Evolutionary conservation across 1,140 invertebrate genomes (phyloP).

Genomic region (Lutraria rhynchaena): DNA sequence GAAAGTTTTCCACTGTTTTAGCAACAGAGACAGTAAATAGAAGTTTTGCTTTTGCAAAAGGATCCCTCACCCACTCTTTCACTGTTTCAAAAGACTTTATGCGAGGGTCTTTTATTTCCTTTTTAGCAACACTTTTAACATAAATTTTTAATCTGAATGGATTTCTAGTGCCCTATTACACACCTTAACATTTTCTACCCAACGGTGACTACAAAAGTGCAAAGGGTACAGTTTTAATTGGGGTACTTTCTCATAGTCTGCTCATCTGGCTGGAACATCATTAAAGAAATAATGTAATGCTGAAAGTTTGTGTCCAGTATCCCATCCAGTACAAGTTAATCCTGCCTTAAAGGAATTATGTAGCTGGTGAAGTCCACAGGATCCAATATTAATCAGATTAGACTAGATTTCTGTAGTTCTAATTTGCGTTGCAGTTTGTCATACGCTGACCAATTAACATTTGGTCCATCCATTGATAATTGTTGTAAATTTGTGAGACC

Average conservation of each 20-base stretch:
- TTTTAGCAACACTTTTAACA: constrained; percentile 42
- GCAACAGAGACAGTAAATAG: constrained; percentile 39
- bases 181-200: constrained; percentile 63
- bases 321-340: constrained; percentile 16
- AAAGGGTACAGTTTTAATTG: constrained; percentile 15
- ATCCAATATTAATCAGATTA: constrained; percentile 55
- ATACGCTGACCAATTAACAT: constrained; percentile 69
- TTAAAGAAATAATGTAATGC: constrained; percentile 54
- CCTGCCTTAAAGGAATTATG: constrained; percentile 61
- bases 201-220: constrained; percentile 42
- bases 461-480: no score
- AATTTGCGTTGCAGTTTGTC: constrained; percentile 50
- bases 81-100: constrained; percentile 53
- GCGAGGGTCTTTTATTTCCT: constrained; percentile 51
- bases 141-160: neutral
- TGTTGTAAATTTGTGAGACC: constrained; percentile 59
- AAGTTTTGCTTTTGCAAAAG: constrained; percentile 16
- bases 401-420: constrained; percentile 28
- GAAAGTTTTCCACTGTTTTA: constrained; percentile 43
- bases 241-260: constrained; percentile 47
- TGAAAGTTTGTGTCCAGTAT: constrained; percentile 12
- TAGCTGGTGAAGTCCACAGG: constrained; percentile 59
- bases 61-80: neutral
- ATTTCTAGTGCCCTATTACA: constrained; percentile 44
- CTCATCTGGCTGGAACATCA: constrained; percentile 61